Conservation (phyloP, 2,888 invertebrate species). For the Neuroscelio doddi region DNA sequence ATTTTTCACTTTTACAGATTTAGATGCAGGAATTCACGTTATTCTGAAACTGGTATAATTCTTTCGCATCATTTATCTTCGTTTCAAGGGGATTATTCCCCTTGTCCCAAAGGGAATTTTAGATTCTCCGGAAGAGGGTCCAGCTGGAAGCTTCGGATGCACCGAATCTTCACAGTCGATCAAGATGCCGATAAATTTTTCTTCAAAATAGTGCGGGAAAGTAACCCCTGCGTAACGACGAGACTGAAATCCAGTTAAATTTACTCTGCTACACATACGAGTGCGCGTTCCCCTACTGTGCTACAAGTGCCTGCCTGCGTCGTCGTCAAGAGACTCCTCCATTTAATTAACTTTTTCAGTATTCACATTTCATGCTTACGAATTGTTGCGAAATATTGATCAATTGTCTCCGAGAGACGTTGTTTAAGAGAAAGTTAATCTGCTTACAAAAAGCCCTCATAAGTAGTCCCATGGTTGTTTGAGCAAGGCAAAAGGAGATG, state of each 20-base stretch:
- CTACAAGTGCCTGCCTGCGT: slow-evolving; percentile 26
- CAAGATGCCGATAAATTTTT: slow-evolving; percentile 51
- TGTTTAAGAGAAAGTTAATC: slow-evolving; percentile 37
- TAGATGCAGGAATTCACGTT: slow-evolving; percentile 9
- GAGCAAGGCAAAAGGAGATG: slow-evolving; percentile 11
- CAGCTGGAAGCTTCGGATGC: slow-evolving; percentile 44
- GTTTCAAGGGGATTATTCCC: no score
- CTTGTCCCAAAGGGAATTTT: slow-evolving; percentile 48
- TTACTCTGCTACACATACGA: slow-evolving; percentile 51
- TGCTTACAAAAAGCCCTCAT: slow-evolving; percentile 27
- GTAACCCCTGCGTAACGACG: slow-evolving; percentile 34
- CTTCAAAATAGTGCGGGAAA: slow-evolving; percentile 35
- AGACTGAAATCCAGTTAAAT: slow-evolving; percentile 56
- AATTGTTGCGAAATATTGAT: no score
- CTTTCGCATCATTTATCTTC: slow-evolving; percentile 62
- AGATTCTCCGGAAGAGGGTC: slow-evolving; percentile 38
- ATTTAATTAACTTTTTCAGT: slow-evolving; percentile 42
- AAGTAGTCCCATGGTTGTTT: no score
- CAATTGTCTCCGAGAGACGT: no score
- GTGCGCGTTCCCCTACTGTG: slow-evolving; percentile 48
- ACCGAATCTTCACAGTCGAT: slow-evolving; percentile 51
- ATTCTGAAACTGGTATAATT: slow-evolving; percentile 45
- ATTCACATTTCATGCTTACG: no score
- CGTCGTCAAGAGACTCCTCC: slow-evolving; percentile 32
- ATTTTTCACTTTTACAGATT: no score